phyloP scores from a whole-genome alignment of 2,113 vertebrate species.

The Dromas ardeola region DNA sequence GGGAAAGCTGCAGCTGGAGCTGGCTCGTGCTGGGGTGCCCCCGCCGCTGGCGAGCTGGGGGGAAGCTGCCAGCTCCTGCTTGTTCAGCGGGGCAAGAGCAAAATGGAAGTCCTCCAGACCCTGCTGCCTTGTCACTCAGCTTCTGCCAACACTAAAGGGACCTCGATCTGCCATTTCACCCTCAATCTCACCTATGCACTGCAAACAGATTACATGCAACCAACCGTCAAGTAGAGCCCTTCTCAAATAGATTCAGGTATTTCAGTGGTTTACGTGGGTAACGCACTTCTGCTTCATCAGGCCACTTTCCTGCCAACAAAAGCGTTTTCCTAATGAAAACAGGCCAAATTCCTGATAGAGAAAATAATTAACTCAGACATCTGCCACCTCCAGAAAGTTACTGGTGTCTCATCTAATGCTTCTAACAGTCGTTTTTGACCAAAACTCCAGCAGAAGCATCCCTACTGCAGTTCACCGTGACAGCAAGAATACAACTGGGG shows the following conservation, averaged over 20 bases:
- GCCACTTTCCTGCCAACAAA: background rate
- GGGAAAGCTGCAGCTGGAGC: background rate
- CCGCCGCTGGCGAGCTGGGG: background rate
- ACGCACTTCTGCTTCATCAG: background rate
- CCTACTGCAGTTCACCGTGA: fast-evolving
- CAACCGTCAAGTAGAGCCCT: background rate
- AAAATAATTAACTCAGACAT: background rate
- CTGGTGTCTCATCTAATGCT: fast-evolving
- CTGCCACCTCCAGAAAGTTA: background rate
- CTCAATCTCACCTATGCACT: fast-evolving
- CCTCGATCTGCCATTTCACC: background rate
- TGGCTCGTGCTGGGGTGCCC: background rate
- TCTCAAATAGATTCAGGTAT: background rate
- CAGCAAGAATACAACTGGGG: fast-evolving
- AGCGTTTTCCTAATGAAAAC: background rate
- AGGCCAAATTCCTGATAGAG: background rate
- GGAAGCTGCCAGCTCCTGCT: background rate
- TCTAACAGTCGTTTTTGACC: background rate
- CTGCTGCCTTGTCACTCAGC: background rate
- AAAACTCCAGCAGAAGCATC: background rate
- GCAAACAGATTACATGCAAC: fast-evolving
- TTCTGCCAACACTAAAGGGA: background rate
- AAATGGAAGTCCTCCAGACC: background rate
- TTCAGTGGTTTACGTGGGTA: background rate
- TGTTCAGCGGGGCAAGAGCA: background rate